These are phyloP conservation scores for Arnoldichthys spilopterus DNA, from an alignment of 2,797 vertebrate species.

Conservation along the genomic window DNA sequence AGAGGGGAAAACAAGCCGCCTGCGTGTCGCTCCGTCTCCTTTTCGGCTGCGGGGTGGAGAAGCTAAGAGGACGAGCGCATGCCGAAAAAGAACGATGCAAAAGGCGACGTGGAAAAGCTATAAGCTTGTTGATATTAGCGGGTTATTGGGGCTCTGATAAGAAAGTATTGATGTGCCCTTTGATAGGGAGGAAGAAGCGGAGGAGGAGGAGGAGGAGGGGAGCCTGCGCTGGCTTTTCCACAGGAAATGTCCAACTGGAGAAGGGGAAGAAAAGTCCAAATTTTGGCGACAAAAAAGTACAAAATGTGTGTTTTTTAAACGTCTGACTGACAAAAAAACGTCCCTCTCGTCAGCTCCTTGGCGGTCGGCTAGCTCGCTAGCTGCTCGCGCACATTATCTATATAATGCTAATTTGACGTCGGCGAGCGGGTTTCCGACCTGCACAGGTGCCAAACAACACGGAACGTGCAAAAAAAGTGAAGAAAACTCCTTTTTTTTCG, in stretches of 20 bases:
- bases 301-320: neutral
- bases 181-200: too few relatives aligned
- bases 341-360: conserved; percentile 26
- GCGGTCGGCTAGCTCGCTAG: too few relatives aligned
- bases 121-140: conserved; percentile 22
- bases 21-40: conserved; percentile 19
- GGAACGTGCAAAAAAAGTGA: too few relatives aligned
- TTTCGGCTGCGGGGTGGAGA: conserved; percentile 14
- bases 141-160: conserved; percentile 5
- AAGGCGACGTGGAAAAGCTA: neutral
- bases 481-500: too few relatives aligned
- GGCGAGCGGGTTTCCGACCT: too few relatives aligned
- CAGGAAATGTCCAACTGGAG: too few relatives aligned
- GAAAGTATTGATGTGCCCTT: conserved; percentile 22
- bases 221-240: conserved; percentile 20
- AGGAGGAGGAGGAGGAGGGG: too few relatives aligned
- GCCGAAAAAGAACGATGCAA: conserved; percentile 16
- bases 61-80: conserved; percentile 6
- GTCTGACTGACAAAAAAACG: too few relatives aligned
- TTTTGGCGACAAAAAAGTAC: neutral
- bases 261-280: too few relatives aligned
- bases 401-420: too few relatives aligned
- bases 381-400: conserved; percentile 37
- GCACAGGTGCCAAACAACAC: too few relatives aligned
- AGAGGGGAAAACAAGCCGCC: conserved; percentile 19